Conservation (phyloP, 2,888 invertebrate genomes). For the Anoplius nigerrimus region DNA sequence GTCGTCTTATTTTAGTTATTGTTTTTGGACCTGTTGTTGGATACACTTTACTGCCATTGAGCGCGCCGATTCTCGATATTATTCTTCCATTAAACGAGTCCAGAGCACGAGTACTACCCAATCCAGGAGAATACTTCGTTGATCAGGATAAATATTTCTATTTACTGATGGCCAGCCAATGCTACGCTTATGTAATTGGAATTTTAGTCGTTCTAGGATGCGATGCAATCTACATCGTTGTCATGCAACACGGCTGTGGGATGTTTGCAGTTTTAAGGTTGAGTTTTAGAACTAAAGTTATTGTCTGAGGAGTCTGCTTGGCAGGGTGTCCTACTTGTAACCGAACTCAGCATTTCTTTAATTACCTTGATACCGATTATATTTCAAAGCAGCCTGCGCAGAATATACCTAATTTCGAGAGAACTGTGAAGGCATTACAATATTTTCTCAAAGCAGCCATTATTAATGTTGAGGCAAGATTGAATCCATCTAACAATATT, state of each 20-base stretch:
- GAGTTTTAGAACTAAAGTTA: too few species aligned
- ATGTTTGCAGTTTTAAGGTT: neutral
- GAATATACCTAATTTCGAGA: too few species aligned
- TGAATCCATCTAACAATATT: too few species aligned
- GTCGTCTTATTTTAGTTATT: neutral
- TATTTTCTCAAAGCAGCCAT: too few species aligned
- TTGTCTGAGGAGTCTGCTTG: too few species aligned
- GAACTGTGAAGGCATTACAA: too few species aligned
- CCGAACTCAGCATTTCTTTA: too few species aligned
- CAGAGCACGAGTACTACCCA: neutral
- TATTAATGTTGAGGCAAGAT: too few species aligned
- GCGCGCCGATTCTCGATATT: neutral
- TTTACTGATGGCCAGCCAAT: neutral
- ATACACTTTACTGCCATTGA: neutral
- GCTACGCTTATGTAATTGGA: neutral
- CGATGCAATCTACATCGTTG: neutral
- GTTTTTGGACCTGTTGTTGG: neutral
- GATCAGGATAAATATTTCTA: neutral
- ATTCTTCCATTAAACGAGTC: neutral
- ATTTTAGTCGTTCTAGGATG: neutral
- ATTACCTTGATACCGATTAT: too few species aligned
- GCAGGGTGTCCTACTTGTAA: too few species aligned
- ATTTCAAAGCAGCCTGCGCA: too few species aligned
- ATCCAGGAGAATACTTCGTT: constrained; percentile 5
- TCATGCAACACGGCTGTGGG: neutral